Evolutionary conservation across 2,797 vertebrate species (phyloP).

Genomic region (Etheostoma nigrum): DNA sequence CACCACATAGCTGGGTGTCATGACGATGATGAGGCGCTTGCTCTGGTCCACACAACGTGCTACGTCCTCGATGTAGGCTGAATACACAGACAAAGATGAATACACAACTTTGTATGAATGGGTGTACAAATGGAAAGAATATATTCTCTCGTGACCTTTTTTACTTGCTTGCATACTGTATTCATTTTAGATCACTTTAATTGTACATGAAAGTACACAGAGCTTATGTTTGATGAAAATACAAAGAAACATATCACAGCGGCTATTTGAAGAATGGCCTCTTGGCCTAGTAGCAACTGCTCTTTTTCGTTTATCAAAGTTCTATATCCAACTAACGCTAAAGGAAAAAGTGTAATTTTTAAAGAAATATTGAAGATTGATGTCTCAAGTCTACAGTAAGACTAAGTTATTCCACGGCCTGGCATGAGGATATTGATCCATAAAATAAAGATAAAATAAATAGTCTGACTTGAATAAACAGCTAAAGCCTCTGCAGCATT

Average conservation of each 20-base stretch:
- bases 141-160: not conserved
- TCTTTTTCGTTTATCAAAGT: constrained; percentile 44
- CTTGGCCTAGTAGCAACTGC: constrained; percentile 39
- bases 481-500: constrained; percentile 5
- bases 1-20: constrained; percentile 98
- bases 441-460: constrained; percentile 7
- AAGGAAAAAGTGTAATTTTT: not conserved
- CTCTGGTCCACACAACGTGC: constrained; percentile 99
- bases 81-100: constrained; percentile 33
- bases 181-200: constrained; percentile 6
- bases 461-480: constrained; percentile 3
- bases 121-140: not conserved
- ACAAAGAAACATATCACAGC: constrained; percentile 32
- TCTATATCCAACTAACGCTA: constrained; percentile 30
- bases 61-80: constrained; percentile 99
- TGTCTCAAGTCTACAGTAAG: constrained; percentile 9
- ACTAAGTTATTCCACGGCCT: not conserved
- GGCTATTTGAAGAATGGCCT: constrained; percentile 47
- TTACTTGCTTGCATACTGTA: not conserved
- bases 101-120: constrained; percentile 2
- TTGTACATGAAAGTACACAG: constrained; percentile 15
- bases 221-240: constrained; percentile 40
- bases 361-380: not conserved
- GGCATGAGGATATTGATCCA: not conserved
- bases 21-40: constrained; percentile 97